Percentiles rank a stretch among this genome's conserved stretches.
Conservation (phyloP, 2,113 vertebrate species). For the Pterophyllum scalare region DNA sequence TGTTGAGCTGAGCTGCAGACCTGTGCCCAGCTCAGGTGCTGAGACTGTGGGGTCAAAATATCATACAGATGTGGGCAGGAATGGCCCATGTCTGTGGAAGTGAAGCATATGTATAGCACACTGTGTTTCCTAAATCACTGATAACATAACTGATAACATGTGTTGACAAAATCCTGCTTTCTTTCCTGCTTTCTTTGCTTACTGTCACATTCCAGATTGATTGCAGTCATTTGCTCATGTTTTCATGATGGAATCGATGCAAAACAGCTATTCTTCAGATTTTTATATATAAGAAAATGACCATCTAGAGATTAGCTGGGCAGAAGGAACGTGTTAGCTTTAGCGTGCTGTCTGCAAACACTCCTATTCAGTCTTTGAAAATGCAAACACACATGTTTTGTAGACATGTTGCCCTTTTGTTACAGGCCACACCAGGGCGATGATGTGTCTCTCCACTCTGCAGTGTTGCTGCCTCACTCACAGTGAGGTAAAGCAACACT, state of each 20-base stretch:
- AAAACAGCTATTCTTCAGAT: not conserved
- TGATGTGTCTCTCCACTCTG: constrained; percentile 46
- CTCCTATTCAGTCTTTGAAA: constrained; percentile 7
- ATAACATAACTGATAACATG: not conserved
- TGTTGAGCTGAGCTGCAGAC: constrained; percentile 18
- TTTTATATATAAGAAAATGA: not conserved
- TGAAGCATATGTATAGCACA: not conserved
- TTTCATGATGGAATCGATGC: not conserved
- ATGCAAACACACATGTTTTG: not conserved
- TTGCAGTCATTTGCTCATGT: not conserved
- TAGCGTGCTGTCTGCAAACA: constrained; percentile 3
- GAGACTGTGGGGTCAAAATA: constrained; percentile 23
- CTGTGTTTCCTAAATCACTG: not conserved
- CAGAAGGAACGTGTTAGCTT: not conserved
- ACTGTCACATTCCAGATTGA: not conserved
- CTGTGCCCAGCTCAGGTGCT: not conserved
- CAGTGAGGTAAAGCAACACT: constrained; percentile 51
- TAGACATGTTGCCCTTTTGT: not conserved
- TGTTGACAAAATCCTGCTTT: not conserved
- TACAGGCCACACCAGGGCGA: not conserved
- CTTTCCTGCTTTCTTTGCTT: not conserved
- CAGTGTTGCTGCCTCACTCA: constrained; percentile 31
- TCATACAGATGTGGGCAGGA: not conserved
- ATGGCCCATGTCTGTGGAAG: not conserved
- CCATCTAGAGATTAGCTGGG: not conserved